These are phyloP conservation scores for Melanchra persicariae DNA, from an alignment of 2,888 invertebrate genomes.

Conservation along the genomic window DNA sequence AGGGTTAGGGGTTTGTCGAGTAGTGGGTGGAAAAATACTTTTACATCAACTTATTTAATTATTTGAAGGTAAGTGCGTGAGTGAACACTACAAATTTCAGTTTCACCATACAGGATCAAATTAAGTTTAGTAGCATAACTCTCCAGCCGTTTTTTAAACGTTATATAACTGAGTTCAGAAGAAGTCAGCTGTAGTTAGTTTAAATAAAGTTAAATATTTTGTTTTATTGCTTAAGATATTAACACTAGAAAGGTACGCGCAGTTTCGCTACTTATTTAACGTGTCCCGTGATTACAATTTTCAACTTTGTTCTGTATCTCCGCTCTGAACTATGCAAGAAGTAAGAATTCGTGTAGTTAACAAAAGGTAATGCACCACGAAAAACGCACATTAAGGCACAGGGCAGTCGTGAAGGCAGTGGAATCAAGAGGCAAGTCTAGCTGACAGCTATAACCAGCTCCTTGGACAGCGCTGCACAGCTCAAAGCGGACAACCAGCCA, in stretches of 20 bases:
- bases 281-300: not conserved
- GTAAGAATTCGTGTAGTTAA: not conserved
- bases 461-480: not conserved
- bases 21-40: not conserved
- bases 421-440: too few relatives aligned
- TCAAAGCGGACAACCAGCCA: constrained; percentile 19
- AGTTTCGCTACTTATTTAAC: not conserved
- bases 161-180: not conserved
- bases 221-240: not conserved
- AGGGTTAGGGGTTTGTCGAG: not conserved
- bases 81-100: not conserved
- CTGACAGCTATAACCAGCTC: too few relatives aligned
- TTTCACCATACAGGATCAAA: not conserved
- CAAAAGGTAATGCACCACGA: not conserved
- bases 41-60: not conserved
- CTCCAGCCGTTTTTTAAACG: not conserved
- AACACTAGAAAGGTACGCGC: not conserved
- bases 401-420: constrained; percentile 21
- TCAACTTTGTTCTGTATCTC: not conserved
- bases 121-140: not conserved
- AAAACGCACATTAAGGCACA: constrained; percentile 38
- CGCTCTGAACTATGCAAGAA: constrained; percentile 9
- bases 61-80: not conserved
- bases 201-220: not conserved
- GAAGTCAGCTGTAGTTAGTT: not conserved